These are phyloP conservation scores for Muraenolepis orangiensis DNA, from an alignment of 2,797 vertebrate species.

Conservation along the genomic window DNA sequence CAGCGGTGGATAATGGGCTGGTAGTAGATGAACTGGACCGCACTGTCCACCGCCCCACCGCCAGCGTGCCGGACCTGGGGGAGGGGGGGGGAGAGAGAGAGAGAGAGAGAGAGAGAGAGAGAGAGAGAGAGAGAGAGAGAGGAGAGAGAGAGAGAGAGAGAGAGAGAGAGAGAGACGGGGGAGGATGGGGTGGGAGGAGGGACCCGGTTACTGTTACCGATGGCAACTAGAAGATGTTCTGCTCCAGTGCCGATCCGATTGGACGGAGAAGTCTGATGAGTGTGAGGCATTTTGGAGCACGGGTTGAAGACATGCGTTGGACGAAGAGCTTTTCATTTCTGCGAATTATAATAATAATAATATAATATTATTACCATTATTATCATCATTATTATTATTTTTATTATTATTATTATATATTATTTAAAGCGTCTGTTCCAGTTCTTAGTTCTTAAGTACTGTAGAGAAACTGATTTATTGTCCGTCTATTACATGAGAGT, in stretches of 20 bases:
- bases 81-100: constrained; percentile 15
- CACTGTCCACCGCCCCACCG: constrained; percentile 76
- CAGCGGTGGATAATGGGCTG: constrained; percentile 94
- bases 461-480: too few species aligned
- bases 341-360: too few species aligned
- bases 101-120: too few species aligned
- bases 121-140: not conserved
- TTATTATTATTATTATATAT: too few species aligned
- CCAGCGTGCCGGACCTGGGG: constrained; percentile 77
- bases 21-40: constrained; percentile 93
- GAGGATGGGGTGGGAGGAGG: not conserved
- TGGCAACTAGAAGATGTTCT: not conserved
- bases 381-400: too few species aligned
- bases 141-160: not conserved
- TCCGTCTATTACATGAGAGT: too few species aligned
- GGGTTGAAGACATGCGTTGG: too few species aligned
- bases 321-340: too few species aligned
- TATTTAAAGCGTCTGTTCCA: too few species aligned
- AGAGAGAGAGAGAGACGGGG: not conserved
- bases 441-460: too few species aligned
- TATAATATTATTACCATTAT: too few species aligned
- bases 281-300: not conserved
- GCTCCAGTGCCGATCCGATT: not conserved
- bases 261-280: not conserved
- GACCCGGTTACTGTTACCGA: not conserved